These are phyloP conservation scores for Hephaestus fuliginosus DNA, from an alignment of 2,797 vertebrate species.

Conservation along the genomic window DNA sequence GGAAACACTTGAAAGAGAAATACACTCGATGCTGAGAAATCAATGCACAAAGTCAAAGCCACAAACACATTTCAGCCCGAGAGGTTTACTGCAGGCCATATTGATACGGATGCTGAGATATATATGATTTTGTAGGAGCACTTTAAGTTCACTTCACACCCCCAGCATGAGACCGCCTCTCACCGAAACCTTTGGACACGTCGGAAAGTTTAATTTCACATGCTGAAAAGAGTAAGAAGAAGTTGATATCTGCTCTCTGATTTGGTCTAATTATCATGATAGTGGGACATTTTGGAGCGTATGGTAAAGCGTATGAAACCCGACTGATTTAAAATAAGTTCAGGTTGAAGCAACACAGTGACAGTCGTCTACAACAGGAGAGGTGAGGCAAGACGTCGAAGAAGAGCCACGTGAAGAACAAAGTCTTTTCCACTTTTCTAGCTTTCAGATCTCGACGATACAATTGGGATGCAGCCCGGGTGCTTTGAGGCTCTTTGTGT, in stretches of 20 bases:
- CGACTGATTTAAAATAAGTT: neutral
- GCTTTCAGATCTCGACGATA: conserved; percentile 48
- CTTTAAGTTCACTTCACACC: neutral
- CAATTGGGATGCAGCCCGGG: conserved; percentile 32
- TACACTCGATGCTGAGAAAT: neutral
- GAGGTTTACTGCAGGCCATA: conserved; percentile 7
- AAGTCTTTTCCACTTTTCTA: conserved; percentile 30
- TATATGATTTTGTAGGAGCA: neutral
- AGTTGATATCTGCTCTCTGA: neutral
- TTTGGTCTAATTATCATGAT: neutral
- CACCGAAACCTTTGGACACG: neutral
- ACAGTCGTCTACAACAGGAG: neutral
- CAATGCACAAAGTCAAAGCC: neutral
- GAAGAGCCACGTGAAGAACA: conserved; percentile 26
- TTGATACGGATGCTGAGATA: neutral
- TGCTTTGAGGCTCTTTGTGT: conserved; percentile 10
- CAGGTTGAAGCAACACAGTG: neutral
- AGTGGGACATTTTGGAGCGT: neutral
- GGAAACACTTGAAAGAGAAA: neutral
- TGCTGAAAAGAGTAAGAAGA: neutral
- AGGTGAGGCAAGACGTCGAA: conserved; percentile 14
- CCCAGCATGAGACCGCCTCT: neutral
- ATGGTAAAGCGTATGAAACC: neutral
- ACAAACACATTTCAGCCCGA: neutral
- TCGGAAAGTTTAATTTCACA: no score